Evolutionary conservation across 2,888 invertebrate genomes (phyloP).

Genomic region (Margaritifera margaritifera): DNA sequence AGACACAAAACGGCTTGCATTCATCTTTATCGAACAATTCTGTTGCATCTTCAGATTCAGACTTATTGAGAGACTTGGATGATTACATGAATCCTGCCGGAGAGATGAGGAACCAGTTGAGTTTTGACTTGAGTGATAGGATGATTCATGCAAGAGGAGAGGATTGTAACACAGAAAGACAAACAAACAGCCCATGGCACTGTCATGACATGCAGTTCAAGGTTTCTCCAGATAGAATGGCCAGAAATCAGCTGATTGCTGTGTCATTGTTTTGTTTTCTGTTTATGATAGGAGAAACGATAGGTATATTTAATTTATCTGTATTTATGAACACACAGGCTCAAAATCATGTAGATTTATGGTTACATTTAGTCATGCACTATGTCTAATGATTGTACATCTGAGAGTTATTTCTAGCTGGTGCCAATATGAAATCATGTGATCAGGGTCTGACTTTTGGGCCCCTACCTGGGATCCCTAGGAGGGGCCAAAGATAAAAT

Average conservation of each 20-base stretch:
- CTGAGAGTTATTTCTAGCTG: no score
- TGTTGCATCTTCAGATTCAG: conserved; percentile 29
- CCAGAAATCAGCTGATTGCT: conserved; percentile 64
- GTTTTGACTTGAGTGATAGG: background rate
- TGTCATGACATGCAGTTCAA: conserved; percentile 29
- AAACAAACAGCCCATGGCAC: conserved; percentile 32
- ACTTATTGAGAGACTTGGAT: conserved; percentile 19
- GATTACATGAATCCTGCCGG: background rate
- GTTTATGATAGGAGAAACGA: conserved; percentile 72
- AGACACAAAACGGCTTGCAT: background rate
- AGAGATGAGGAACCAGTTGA: no score
- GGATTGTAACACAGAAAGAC: conserved; percentile 3
- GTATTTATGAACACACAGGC: background rate
- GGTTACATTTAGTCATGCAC: no score
- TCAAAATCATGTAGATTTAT: no score
- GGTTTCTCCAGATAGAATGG: conserved; percentile 50
- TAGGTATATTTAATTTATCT: conserved; percentile 57
- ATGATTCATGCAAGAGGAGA: conserved; percentile 4
- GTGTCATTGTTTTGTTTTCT: conserved; percentile 64
- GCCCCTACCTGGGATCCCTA: no score
- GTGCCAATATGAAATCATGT: no score
- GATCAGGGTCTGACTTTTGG: no score
- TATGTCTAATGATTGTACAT: no score
- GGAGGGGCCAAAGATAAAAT: no score
- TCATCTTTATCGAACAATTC: conserved; percentile 3